Conservation (phyloP, 1,140 invertebrate species). For the Calycopis cecrops region DNA sequence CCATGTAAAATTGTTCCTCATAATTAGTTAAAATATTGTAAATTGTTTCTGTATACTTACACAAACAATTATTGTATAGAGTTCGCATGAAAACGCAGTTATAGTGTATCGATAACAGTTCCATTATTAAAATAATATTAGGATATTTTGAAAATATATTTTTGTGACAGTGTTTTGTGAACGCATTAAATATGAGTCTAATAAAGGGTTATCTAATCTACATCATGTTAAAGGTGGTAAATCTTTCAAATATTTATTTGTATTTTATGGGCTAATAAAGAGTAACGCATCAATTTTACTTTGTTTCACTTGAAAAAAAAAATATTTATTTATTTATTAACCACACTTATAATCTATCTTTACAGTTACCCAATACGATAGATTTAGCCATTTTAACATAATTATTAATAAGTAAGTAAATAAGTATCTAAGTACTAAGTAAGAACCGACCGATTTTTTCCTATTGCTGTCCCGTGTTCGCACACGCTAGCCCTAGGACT, state of each 20-base stretch:
- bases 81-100: constrained; percentile 2
- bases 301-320: constrained; percentile 32
- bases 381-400: no score
- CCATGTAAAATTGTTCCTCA: background rate
- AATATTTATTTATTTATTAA: no score
- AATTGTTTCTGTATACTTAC: constrained; percentile 3
- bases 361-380: no score
- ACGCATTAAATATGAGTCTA: constrained; percentile 39
- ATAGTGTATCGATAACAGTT: constrained; percentile 42
- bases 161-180: constrained; percentile 63
- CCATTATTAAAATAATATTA: constrained; percentile 42
- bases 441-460: no score
- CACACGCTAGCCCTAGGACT: no score
- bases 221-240: constrained; percentile 42
- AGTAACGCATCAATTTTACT: constrained; percentile 47
- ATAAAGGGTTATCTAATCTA: constrained; percentile 42
- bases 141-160: constrained; percentile 63
- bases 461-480: no score
- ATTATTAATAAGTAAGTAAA: no score
- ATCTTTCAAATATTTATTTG: constrained; percentile 69
- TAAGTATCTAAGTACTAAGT: no score
- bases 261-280: constrained; percentile 74
- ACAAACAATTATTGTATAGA: constrained; percentile 5
- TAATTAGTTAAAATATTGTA: background rate
- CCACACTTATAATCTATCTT: no score